Base-by-base conservation (phyloP, 2,113 vertebrate genomes). In the Okapia johnstoni region DNA sequence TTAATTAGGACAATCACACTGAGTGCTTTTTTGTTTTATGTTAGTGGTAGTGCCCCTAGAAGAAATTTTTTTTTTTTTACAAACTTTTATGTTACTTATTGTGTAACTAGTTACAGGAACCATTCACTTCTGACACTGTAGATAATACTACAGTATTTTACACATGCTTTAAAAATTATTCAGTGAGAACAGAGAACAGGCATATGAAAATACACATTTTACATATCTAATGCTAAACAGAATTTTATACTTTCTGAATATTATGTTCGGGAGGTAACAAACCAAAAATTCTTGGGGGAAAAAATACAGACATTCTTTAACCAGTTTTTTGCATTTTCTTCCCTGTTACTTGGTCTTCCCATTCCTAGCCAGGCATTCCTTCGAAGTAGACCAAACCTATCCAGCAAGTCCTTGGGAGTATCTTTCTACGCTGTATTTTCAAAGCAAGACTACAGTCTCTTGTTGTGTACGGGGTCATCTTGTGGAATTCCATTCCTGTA, bases 391-490 rank as follows among this genome's bases (percentile, higher is more conserved):
- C 40, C 89, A 28, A 73, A 63, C 85, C 87, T 97, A 21, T 48
- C 54, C 8, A 90, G 21, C 66, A 91, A 23, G 15, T 85, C 25
- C 26, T 90, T 94, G 70, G 26, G 19, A 96, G 7, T 85, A n/a
- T 80, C 61, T 97, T 94, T 93, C 63, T 94, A 84, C 91, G n/a
- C n/a, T 94, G 16, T 85, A 17, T 36, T 84, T 63, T 77, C 55
- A 91, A 96, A 90, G 54, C 57, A 77, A 96, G 57, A 84, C 25
- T 58, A n/a, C 3, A 55, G 17, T 90, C 58, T 91, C 83, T 86
- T 92, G 6, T 61, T 93, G 46, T 90, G 1, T 81, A 16, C 28
- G 14, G 40, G 15, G 60, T 94, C 60, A 76, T 28, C 54, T 95
- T 33, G 6, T 90, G 7, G 77, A 85, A 97, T 95, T 95, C 79